Conservation (phyloP, 2,888 invertebrate species). For the Arge pagana region DNA sequence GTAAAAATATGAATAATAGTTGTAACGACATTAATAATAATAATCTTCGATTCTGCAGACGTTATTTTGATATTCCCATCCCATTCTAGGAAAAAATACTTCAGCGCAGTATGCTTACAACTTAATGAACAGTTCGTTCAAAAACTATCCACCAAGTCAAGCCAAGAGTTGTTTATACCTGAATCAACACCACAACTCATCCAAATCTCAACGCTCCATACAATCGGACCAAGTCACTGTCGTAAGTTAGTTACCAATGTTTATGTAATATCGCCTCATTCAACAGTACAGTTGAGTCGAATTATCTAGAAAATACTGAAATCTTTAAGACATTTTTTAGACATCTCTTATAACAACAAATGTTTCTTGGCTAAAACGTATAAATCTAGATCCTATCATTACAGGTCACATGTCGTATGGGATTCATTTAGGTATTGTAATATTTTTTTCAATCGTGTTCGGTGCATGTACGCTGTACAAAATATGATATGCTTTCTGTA, state of each 20-base stretch:
- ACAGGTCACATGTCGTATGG: conserved; percentile 54
- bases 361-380: conserved; percentile 10
- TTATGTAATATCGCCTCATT: too few relatives aligned
- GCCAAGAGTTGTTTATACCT: conserved; percentile 50
- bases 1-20: too few relatives aligned
- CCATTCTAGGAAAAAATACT: conserved; percentile 30
- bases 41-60: background rate
- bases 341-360: too few relatives aligned
- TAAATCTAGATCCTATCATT: conserved; percentile 49
- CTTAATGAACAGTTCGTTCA: conserved; percentile 41
- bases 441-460: conserved; percentile 18
- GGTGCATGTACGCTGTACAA: conserved; percentile 18
- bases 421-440: conserved; percentile 56
- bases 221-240: conserved; percentile 48
- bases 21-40: too few relatives aligned
- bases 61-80: background rate
- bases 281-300: too few relatives aligned
- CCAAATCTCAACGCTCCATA: conserved; percentile 49
- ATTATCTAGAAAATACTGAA: too few relatives aligned
- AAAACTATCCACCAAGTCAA: conserved; percentile 39
- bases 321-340: too few relatives aligned
- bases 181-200: conserved; percentile 42
- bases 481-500: too few relatives aligned
- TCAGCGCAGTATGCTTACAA: conserved; percentile 46
- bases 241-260: conserved; percentile 35